Evolutionary conservation across 2,888 invertebrate genomes (phyloP).

Genomic region (Drosophila kokeensis): DNA sequence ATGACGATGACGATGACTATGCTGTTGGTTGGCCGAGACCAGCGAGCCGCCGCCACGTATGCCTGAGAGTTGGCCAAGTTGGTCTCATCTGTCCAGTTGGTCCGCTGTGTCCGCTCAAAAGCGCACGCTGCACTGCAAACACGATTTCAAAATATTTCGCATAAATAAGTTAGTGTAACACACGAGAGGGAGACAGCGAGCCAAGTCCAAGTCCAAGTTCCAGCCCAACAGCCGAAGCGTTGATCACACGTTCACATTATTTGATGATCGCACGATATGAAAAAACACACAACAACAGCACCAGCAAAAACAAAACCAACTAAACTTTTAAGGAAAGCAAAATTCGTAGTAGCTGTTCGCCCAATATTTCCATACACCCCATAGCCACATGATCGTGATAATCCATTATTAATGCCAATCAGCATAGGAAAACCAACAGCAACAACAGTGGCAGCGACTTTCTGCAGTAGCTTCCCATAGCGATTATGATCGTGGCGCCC

Average conservation of each 20-base stretch:
- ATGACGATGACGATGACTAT: slow-evolving; percentile 55
- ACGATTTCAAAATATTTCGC: slow-evolving; percentile 83
- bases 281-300: slow-evolving; percentile 28
- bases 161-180: slow-evolving; percentile 85
- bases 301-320: slow-evolving; percentile 14
- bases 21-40: slow-evolving; percentile 58
- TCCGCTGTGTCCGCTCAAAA: slow-evolving; percentile 56
- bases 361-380: slow-evolving; percentile 82
- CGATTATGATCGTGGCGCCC: slow-evolving; percentile 79
- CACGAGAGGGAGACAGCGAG: slow-evolving; percentile 72
- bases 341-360: slow-evolving; percentile 51
- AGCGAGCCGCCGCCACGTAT: slow-evolving; percentile 52
- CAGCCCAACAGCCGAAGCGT: slow-evolving; percentile 64
- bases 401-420: slow-evolving; percentile 86
- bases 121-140: slow-evolving; percentile 79
- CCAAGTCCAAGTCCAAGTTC: slow-evolving; percentile 23
- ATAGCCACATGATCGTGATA: slow-evolving; percentile 82
- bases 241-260: slow-evolving; percentile 83
- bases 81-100: slow-evolving; percentile 40
- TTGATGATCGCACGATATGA: slow-evolving; percentile 84
- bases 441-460: slow-evolving; percentile 41
- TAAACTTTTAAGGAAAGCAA: slow-evolving; percentile 58
- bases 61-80: slow-evolving; percentile 39
- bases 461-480: slow-evolving; percentile 64
- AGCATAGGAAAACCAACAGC: slow-evolving; percentile 79